phyloP scores from a whole-genome alignment of 2,113 vertebrate species.

The Hippocampus barbouri region DNA sequence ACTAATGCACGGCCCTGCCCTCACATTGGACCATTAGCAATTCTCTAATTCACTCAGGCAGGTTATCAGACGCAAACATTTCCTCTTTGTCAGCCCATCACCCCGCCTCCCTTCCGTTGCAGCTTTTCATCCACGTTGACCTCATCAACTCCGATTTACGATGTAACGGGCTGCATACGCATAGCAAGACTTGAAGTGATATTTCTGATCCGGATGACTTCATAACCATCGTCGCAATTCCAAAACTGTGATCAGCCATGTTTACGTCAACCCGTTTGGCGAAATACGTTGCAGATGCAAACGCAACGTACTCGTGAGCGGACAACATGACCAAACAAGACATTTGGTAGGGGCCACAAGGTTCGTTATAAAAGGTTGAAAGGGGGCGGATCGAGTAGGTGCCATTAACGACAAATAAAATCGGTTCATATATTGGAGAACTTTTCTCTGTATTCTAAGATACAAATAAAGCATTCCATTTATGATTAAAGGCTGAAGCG shows the following conservation, averaged over 20 bases:
- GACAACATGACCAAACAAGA: background rate
- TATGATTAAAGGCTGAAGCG: background rate
- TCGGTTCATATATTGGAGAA: too few species aligned
- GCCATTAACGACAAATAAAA: too few species aligned
- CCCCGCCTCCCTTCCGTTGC: conserved; percentile 1
- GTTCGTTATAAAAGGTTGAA: too few species aligned
- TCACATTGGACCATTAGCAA: background rate
- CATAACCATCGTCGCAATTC: background rate
- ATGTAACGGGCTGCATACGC: conserved; percentile 12
- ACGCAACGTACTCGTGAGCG: background rate
- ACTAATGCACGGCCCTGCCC: conserved; percentile 2
- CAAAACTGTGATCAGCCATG: background rate
- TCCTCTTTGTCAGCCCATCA: background rate
- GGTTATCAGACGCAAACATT: conserved; percentile 10
- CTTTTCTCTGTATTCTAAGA: too few species aligned
- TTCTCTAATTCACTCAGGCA: background rate
- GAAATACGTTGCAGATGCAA: background rate
- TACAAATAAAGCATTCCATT: too few species aligned
- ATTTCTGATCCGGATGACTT: background rate
- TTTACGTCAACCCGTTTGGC: background rate
- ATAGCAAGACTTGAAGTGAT: conserved; percentile 1
- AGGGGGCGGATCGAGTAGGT: too few species aligned
- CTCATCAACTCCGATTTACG: background rate
- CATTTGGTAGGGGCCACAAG: too few species aligned
- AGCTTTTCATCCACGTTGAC: background rate